Percentiles rank a stretch among this genome's conserved stretches.
Conservation (phyloP, 2,888 invertebrate species). For the Octonoba sinensis region DNA sequence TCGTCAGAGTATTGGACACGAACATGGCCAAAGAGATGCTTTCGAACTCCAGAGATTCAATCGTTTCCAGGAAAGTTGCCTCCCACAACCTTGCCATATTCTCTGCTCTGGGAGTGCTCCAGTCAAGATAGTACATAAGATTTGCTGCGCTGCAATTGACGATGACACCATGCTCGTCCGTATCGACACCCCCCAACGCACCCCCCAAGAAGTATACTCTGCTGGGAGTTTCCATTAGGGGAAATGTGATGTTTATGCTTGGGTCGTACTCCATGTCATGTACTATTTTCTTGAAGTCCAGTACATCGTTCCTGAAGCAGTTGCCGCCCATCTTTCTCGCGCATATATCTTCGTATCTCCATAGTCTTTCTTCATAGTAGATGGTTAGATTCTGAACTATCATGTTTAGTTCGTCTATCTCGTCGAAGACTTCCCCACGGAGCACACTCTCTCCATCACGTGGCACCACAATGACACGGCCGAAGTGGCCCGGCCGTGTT, state of each 20-base stretch:
- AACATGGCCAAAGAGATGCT: slow-evolving; percentile 87
- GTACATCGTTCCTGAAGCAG: slow-evolving; percentile 87
- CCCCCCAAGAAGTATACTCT: slow-evolving; percentile 88
- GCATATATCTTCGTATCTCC: slow-evolving; percentile 78
- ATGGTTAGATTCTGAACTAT: slow-evolving; percentile 85
- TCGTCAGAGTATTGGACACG: slow-evolving; percentile 89
- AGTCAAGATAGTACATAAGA: slow-evolving; percentile 85
- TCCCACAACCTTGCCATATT: slow-evolving; percentile 88
- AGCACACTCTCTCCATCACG: slow-evolving; percentile 87
- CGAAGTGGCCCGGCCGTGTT: slow-evolving; percentile 91
- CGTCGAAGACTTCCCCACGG: slow-evolving; percentile 83
- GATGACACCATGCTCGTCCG: slow-evolving; percentile 82
- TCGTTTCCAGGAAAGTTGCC: slow-evolving; percentile 83
- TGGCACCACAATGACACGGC: slow-evolving; percentile 85
- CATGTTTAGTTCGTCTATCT: slow-evolving; percentile 81
- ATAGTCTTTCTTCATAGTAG: slow-evolving; percentile 72
- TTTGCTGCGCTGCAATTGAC: slow-evolving; percentile 89
- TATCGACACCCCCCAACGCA: slow-evolving; percentile 87
- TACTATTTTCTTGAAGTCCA: slow-evolving; percentile 86
- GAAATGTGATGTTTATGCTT: slow-evolving; percentile 77
- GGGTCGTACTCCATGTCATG: slow-evolving; percentile 79
- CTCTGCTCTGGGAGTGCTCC: slow-evolving; percentile 67
- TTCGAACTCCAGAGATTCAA: slow-evolving; percentile 81
- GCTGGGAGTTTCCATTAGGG: slow-evolving; percentile 89
- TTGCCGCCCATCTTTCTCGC: slow-evolving; percentile 84